Evolutionary conservation across 2,113 vertebrate species (phyloP).

Genomic region (Tichodroma muraria): DNA sequence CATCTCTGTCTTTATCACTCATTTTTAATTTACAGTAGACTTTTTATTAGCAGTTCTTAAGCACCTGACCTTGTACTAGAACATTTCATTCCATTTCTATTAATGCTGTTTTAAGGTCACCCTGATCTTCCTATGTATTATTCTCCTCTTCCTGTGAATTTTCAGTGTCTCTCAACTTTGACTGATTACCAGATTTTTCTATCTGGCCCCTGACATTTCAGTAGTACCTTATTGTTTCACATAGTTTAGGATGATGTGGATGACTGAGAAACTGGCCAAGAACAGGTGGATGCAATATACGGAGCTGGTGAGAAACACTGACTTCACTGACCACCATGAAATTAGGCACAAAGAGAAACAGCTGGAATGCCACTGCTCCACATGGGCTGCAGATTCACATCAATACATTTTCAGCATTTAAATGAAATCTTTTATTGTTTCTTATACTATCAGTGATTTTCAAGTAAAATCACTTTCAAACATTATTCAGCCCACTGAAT

Average conservation of each 20-base stretch:
- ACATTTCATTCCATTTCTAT: slow-evolving; percentile 26
- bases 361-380: neutral
- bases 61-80: slow-evolving; percentile 9
- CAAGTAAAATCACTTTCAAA: neutral
- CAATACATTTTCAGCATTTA: neutral
- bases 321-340: neutral
- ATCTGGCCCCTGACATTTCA: neutral
- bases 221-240: neutral
- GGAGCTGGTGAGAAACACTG: neutral
- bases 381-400: neutral
- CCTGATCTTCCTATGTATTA: neutral
- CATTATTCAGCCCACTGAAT: neutral
- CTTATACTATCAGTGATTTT: neutral
- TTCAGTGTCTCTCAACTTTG: neutral
- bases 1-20: neutral
- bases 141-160: neutral
- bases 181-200: neutral
- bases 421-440: neutral
- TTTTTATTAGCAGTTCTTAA: slow-evolving; percentile 2
- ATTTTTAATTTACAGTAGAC: slow-evolving; percentile 25
- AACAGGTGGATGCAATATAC: neutral
- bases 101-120: slow-evolving; percentile 29
- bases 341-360: neutral
- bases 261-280: neutral
- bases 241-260: neutral